Percentiles rank a stretch among this genome's conserved stretches.
Evolutionary conservation across 2,797 vertebrate genomes (phyloP).

Genomic region (Chloroceryle inda): DNA sequence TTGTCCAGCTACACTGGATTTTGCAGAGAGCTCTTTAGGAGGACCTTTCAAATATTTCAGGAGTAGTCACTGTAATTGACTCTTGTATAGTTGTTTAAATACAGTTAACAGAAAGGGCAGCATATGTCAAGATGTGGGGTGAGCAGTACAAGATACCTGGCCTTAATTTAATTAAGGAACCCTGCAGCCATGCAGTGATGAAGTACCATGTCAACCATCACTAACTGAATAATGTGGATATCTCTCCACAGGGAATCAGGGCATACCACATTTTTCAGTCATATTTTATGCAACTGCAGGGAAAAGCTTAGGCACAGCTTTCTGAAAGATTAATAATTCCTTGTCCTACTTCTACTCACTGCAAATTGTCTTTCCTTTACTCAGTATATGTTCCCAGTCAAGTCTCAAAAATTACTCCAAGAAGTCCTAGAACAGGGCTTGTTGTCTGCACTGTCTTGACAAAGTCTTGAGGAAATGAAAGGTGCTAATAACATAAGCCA

Average conservation of each 20-base stretch:
- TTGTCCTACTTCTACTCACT: neutral
- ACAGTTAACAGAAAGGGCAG: neutral
- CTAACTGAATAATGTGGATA: neutral
- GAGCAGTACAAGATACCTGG: neutral
- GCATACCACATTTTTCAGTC: neutral
- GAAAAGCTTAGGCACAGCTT: neutral
- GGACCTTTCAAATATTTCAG: neutral
- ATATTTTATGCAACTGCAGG: neutral
- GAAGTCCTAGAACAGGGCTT: neutral
- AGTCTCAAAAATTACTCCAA: neutral
- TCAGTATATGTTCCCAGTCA: neutral
- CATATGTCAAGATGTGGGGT: neutral
- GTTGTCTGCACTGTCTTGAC: neutral
- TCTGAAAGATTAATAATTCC: neutral
- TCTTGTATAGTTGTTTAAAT: neutral
- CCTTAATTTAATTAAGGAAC: neutral
- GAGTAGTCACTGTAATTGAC: neutral
- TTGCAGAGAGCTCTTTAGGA: neutral
- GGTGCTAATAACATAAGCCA: neutral
- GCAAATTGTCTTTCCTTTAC: neutral
- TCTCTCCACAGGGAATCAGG: neutral
- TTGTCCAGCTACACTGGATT: neutral
- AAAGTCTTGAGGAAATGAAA: neutral
- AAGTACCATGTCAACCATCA: neutral
- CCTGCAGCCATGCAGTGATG: neutral